Evolutionary conservation across 2,113 vertebrate species (phyloP).

Genomic region (Strigops habroptila): DNA sequence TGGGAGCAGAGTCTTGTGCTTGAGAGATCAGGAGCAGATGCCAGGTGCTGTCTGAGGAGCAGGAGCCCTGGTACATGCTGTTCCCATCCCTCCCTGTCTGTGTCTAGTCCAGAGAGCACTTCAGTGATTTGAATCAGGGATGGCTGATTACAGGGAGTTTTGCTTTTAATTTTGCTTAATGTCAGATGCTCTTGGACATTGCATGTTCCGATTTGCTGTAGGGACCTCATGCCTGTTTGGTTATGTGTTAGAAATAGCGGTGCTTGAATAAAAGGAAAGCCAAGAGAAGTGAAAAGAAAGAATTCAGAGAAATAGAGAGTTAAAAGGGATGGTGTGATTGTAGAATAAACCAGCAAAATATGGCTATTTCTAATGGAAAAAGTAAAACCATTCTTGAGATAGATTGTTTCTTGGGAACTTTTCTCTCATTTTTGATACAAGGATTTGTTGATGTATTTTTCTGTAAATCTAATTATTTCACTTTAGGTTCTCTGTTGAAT

Average conservation of each 20-base stretch:
- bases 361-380: background rate
- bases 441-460: background rate
- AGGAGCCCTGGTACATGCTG: background rate
- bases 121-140: background rate
- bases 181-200: background rate
- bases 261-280: background rate
- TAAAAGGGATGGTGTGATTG: background rate
- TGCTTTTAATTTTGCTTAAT: background rate
- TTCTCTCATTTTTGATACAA: background rate
- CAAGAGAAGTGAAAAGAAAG: background rate
- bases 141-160: background rate
- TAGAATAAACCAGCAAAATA: background rate
- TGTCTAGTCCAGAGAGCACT: background rate
- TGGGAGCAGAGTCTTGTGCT: background rate
- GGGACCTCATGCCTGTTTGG: background rate
- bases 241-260: background rate
- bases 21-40: background rate
- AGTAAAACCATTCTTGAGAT: background rate
- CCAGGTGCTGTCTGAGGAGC: background rate
- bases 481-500: background rate
- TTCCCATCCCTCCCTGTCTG: background rate
- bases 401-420: slow-evolving; percentile 5
- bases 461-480: slow-evolving; percentile 3
- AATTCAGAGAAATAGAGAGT: background rate
- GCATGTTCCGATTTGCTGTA: accelerated